Percentiles rank a stretch among this genome's conserved stretches.
Conservation (phyloP, 2,888 invertebrate genomes). For the Ophonus ardosiacus region DNA sequence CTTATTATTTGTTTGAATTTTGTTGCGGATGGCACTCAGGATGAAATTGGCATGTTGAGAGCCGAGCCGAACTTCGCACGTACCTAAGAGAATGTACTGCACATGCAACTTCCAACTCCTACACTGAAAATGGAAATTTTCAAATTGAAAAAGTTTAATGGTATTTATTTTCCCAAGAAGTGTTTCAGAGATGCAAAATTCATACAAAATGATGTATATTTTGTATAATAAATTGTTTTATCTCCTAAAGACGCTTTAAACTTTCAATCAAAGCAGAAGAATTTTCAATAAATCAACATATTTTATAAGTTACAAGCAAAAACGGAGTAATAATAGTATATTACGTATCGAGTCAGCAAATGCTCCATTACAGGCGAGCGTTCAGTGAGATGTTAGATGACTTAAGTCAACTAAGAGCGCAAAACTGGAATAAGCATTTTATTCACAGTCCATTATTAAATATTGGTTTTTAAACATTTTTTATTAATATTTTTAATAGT, state of each 20-base stretch:
- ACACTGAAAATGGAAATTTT: conserved; percentile 33
- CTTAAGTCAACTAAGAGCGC: no score
- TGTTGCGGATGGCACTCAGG: background rate
- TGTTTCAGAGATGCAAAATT: background rate
- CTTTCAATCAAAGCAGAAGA: no score
- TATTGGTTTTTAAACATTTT: no score
- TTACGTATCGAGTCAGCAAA: no score
- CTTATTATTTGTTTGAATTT: background rate
- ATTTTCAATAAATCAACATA: no score
- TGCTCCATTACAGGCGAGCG: no score
- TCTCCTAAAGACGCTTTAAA: background rate
- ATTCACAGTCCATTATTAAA: no score
- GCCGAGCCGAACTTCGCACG: background rate
- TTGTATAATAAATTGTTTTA: background rate
- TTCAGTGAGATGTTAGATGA: no score
- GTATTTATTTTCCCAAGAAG: conserved; percentile 6
- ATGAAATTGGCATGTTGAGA: background rate
- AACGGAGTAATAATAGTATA: no score
- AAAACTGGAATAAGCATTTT: no score
- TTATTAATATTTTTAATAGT: no score
- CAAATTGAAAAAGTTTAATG: conserved; percentile 27
- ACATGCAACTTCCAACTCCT: conserved; percentile 5
- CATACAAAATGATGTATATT: background rate
- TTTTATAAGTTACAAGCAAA: no score
- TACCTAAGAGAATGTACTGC: background rate